Conservation (phyloP, 2,113 vertebrate species). For the Pollimyrus isidori region DNA sequence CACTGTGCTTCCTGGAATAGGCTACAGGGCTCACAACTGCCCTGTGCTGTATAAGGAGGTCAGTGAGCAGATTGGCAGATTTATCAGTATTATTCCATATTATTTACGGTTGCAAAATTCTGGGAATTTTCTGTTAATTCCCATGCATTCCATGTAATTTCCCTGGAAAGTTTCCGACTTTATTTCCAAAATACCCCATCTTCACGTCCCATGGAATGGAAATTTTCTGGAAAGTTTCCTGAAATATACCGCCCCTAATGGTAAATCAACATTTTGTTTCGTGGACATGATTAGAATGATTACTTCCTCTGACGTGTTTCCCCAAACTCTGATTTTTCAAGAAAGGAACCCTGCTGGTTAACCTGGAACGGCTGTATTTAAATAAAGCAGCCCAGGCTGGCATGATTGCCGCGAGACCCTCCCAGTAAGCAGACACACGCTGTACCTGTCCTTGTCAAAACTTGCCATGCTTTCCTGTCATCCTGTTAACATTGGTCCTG, state of each 20-base stretch:
- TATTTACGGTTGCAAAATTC: no score
- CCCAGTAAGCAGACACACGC: neutral
- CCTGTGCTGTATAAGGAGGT: neutral
- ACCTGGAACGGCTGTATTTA: neutral
- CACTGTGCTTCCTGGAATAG: neutral
- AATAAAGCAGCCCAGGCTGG: neutral
- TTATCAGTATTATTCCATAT: neutral
- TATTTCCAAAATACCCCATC: no score
- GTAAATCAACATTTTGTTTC: neutral
- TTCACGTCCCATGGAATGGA: no score
- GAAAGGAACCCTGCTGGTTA: neutral
- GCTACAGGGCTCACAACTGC: neutral
- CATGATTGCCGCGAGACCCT: neutral
- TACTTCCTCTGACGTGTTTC: neutral
- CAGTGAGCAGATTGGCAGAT: neutral
- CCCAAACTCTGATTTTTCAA: neutral
- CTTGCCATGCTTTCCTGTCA: neutral
- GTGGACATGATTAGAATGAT: neutral
- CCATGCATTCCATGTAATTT: no score
- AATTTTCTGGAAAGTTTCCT: no score
- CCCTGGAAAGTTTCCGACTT: no score
- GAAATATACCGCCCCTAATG: no score
- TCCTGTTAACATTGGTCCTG: neutral
- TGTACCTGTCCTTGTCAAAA: neutral
- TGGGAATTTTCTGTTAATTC: no score